Conservation (phyloP, 2,113 vertebrate genomes). For the Scomber scombrus region DNA sequence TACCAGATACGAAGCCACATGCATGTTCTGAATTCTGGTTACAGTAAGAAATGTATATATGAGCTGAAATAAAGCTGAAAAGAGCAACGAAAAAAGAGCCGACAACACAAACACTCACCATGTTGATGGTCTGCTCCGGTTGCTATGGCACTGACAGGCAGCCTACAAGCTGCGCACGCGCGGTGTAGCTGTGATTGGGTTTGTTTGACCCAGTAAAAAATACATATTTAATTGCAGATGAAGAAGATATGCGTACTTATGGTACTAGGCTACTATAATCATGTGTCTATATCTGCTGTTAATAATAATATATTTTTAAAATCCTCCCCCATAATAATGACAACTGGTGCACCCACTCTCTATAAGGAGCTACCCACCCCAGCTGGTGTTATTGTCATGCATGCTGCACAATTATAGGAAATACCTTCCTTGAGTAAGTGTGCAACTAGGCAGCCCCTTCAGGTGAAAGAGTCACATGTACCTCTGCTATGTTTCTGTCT, state of each 20-base stretch:
- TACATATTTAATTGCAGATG: neutral
- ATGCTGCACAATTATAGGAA: too few species aligned
- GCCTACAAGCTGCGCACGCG: slow-evolving; percentile 54
- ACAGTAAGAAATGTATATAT: neutral
- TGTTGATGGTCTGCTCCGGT: slow-evolving; percentile 57
- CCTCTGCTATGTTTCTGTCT: neutral
- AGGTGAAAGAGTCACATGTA: neutral
- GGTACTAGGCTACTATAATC: neutral
- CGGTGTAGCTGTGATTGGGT: neutral
- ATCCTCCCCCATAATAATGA: too few species aligned
- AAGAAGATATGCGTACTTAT: neutral
- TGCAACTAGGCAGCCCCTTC: too few species aligned
- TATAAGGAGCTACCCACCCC: too few species aligned
- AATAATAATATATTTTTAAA: too few species aligned
- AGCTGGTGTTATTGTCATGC: too few species aligned
- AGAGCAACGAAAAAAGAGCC: neutral
- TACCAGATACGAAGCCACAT: accelerated
- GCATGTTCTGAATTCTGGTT: accelerated
- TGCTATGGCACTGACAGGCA: slow-evolving; percentile 69
- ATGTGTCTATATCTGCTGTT: neutral
- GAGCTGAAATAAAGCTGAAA: neutral
- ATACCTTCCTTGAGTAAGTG: too few species aligned
- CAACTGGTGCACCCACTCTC: too few species aligned
- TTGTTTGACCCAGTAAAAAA: slow-evolving; percentile 25
- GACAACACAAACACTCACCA: slow-evolving; percentile 59